Percentiles rank a stretch among this genome's conserved stretches.
phyloP scores from a whole-genome alignment of 2,113 vertebrate species.

The Chelonoidis abingdonii region DNA sequence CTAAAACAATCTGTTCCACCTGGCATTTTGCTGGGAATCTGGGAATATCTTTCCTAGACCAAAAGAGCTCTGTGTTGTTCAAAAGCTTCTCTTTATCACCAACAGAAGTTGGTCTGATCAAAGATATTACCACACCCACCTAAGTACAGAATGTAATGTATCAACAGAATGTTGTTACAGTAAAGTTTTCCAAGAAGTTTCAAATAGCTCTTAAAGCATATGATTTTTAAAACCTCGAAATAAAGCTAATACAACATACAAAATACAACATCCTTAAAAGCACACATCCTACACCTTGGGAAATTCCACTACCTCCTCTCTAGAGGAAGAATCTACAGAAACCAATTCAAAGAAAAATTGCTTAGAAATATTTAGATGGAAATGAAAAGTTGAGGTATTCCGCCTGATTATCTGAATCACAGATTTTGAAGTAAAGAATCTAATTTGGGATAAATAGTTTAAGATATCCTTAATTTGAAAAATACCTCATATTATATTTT shows the following conservation, averaged over 20 bases:
- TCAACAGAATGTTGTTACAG: rapidly evolving
- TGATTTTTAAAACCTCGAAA: background rate
- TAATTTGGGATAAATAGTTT: background rate
- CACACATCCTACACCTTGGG: background rate
- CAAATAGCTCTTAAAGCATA: background rate
- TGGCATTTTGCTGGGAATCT: too few species aligned
- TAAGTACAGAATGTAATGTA: too few species aligned
- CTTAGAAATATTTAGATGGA: background rate
- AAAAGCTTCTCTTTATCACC: too few species aligned
- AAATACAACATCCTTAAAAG: background rate
- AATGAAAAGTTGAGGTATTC: background rate
- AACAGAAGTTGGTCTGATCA: too few species aligned
- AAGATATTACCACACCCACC: too few species aligned
- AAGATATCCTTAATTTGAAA: background rate
- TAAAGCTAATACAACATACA: background rate
- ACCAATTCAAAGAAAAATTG: background rate
- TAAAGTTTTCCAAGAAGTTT: background rate
- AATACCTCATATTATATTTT: background rate
- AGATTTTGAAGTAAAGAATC: background rate
- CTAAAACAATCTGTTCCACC: too few species aligned
- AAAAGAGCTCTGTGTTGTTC: too few species aligned
- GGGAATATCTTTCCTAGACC: too few species aligned
- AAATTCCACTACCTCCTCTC: background rate
- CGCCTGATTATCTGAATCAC: background rate
- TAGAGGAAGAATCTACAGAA: background rate